These are phyloP conservation scores for Drosophila pseudoobscura DNA, from an alignment of 1,140 invertebrate genomes.

Conservation along the genomic window DNA sequence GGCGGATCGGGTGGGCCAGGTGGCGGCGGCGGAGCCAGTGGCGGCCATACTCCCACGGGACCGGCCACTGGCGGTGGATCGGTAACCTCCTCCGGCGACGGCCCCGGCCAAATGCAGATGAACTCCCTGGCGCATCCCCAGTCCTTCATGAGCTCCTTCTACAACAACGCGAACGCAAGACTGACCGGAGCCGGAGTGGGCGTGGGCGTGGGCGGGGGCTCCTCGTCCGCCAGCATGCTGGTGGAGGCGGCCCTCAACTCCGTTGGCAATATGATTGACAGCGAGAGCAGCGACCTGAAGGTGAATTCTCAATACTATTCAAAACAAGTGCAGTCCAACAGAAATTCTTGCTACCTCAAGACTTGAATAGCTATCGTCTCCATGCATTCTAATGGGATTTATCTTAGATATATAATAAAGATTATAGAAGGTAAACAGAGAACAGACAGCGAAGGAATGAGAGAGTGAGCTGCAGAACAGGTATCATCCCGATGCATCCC, in stretches of 20 bases:
- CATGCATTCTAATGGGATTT: too few relatives aligned
- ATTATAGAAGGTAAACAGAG: too few relatives aligned
- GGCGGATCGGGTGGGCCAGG: conserved; percentile 15
- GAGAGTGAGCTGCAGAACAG: too few relatives aligned
- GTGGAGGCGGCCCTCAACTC: conserved; percentile 83
- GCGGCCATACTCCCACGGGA: conserved; percentile 26
- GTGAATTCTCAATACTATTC: conserved; percentile 22
- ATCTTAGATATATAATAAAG: too few relatives aligned
- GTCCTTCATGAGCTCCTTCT: conserved; percentile 83
- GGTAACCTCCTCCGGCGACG: conserved; percentile 6
- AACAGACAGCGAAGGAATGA: too few relatives aligned
- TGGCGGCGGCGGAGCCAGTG: conserved; percentile 5
- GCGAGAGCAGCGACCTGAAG: conserved; percentile 79
- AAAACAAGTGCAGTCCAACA: too few relatives aligned
- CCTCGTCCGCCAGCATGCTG: conserved; percentile 82
- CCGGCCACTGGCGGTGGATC: conserved; percentile 32
- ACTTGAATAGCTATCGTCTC: too few relatives aligned
- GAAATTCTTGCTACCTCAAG: background rate
- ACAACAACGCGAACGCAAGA: conserved; percentile 80
- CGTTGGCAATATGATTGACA: conserved; percentile 83
- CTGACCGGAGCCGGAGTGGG: conserved; percentile 61
- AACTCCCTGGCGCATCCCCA: conserved; percentile 77
- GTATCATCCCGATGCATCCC: too few relatives aligned
- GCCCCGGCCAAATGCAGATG: conserved; percentile 77
- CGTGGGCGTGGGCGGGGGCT: conserved; percentile 51